Percentiles rank a stretch among this genome's conserved stretches.
These are phyloP conservation scores for Channallabes apus DNA, from an alignment of 2,797 vertebrate genomes.

Conservation along the genomic window DNA sequence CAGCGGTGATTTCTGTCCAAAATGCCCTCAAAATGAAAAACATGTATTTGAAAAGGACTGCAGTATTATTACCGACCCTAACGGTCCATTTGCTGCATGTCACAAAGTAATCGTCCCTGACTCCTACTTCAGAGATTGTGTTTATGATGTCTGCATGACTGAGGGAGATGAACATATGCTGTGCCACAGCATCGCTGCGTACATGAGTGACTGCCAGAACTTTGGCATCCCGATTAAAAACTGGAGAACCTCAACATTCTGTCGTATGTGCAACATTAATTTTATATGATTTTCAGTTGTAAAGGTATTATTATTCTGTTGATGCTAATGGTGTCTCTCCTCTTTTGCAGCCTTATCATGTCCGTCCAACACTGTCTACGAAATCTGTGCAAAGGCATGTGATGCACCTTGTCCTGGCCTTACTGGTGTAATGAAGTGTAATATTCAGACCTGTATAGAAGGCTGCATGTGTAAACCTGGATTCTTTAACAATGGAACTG, in stretches of 20 bases:
- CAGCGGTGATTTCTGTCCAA: constrained; percentile 48
- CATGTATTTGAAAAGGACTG: constrained; percentile 66
- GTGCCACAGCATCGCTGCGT: constrained; percentile 65
- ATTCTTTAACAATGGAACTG: constrained; percentile 66
- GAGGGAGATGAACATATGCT: constrained; percentile 58
- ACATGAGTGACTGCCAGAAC: constrained; percentile 71
- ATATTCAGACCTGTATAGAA: constrained; percentile 63
- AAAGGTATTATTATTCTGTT: background rate
- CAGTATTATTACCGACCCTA: constrained; percentile 64
- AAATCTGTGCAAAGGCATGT: constrained; percentile 70
- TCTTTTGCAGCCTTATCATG: constrained; percentile 64
- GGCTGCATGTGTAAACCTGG: constrained; percentile 72
- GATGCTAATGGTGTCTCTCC: background rate
- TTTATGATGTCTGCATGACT: constrained; percentile 74
- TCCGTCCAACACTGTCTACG: constrained; percentile 70
- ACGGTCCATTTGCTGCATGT: constrained; percentile 73
- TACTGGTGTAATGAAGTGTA: constrained; percentile 51
- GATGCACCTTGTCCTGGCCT: constrained; percentile 67
- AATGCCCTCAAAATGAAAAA: constrained; percentile 50
- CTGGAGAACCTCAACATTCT: constrained; percentile 74
- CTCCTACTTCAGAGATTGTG: constrained; percentile 67
- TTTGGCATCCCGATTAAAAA: constrained; percentile 50
- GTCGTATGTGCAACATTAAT: constrained; percentile 54
- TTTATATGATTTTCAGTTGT: background rate
- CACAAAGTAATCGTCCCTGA: constrained; percentile 61